phyloP scores from a whole-genome alignment of 2,888 invertebrate species.

The Epirrhoe tristata region DNA sequence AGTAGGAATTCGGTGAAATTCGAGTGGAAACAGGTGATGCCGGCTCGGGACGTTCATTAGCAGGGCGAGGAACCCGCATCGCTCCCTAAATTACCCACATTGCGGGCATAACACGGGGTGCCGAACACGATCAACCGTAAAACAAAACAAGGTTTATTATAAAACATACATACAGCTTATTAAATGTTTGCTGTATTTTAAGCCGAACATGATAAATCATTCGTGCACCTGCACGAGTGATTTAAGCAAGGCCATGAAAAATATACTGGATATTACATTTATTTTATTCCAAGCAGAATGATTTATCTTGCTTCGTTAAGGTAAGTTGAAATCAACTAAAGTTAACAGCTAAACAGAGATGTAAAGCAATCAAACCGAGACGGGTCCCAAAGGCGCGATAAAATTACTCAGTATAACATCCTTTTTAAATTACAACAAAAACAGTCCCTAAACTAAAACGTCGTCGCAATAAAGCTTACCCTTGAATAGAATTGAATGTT shows the following conservation, averaged over 20 bases:
- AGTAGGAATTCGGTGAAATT: conserved; percentile 46
- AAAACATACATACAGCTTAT: conserved; percentile 16
- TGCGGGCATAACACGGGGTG: conserved; percentile 18
- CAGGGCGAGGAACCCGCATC: conserved; percentile 29
- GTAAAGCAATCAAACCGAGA: conserved; percentile 28
- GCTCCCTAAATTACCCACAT: conserved; percentile 41
- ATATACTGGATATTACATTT: conserved; percentile 17
- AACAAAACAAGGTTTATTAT: conserved; percentile 14
- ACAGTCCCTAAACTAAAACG: conserved; percentile 42
- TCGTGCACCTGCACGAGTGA: conserved; percentile 26
- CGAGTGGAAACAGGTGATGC: conserved; percentile 48
- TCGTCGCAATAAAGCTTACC: conserved; percentile 60
- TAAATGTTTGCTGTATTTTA: conserved; percentile 15
- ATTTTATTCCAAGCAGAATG: conserved; percentile 12
- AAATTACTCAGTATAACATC: conserved; percentile 30
- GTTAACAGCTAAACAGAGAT: conserved; percentile 5
- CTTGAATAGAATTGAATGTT: conserved; percentile 58
- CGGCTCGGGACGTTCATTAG: conserved; percentile 37
- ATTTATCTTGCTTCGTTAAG: neutral
- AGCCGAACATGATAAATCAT: conserved; percentile 7
- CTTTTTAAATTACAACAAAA: conserved; percentile 42
- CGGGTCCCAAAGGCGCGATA: conserved; percentile 11
- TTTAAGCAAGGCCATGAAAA: conserved; percentile 21
- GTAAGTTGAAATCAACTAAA: neutral
- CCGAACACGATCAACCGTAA: conserved; percentile 16